Evolutionary conservation across 2,797 vertebrate genomes (phyloP).

Genomic region (Gambelia wislizenii): DNA sequence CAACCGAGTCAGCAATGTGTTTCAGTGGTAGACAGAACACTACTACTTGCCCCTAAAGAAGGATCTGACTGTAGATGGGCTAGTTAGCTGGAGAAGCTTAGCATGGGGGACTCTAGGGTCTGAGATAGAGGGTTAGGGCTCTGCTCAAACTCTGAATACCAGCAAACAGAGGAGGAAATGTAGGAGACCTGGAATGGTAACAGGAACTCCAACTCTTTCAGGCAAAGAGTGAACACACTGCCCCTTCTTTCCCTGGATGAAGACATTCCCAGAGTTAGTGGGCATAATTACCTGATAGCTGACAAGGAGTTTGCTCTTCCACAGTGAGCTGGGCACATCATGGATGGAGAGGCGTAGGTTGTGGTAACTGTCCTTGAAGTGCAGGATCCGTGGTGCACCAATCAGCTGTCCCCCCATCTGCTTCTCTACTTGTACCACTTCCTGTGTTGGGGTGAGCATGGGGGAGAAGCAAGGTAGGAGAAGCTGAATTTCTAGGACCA

Average conservation of each 20-base stretch:
- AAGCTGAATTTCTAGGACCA: neutral
- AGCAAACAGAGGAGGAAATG: neutral
- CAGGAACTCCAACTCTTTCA: neutral
- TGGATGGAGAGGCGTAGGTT: constrained; percentile 98
- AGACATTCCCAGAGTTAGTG: neutral
- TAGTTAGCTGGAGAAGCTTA: neutral
- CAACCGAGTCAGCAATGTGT: neutral
- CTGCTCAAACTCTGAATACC: neutral
- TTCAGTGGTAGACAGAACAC: neutral
- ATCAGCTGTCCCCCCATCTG: constrained; percentile 98
- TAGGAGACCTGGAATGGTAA: too few species aligned
- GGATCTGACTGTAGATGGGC: neutral
- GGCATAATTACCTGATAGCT: constrained; percentile 91
- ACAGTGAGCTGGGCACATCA: constrained; percentile 95
- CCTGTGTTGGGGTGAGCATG: constrained; percentile 78
- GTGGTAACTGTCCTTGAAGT: constrained; percentile 99
- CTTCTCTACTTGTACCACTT: constrained; percentile 97
- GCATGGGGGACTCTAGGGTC: neutral
- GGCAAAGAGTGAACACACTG: neutral
- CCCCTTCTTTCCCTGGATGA: neutral
- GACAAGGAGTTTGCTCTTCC: constrained; percentile 97
- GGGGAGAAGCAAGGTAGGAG: neutral
- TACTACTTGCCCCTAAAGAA: neutral
- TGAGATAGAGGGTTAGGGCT: neutral
- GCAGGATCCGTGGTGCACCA: constrained; percentile 93